Evolutionary conservation across 2,888 invertebrate genomes (phyloP).

Genomic region (Melitaea athalia): DNA sequence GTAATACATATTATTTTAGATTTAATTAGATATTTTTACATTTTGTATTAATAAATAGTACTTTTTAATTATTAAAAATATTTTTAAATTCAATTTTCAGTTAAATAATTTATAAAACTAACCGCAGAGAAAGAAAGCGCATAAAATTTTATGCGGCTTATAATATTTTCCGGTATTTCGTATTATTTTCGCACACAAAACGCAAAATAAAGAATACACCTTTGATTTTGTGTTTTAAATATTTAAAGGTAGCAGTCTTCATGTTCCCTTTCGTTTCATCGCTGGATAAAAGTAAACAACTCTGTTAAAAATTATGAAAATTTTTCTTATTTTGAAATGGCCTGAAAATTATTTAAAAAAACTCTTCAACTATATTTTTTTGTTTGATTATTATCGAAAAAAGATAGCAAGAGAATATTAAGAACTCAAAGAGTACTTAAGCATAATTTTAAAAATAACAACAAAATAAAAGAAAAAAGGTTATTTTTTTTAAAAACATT

Average conservation of each 20-base stretch:
- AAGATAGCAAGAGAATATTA: too few relatives aligned
- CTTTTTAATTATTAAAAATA: neutral
- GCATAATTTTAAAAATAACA: too few relatives aligned
- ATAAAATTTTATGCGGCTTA: neutral
- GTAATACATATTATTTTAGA: neutral
- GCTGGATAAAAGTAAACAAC: slow-evolving; percentile 16
- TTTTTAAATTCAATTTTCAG: neutral
- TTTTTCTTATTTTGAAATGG: slow-evolving; percentile 15
- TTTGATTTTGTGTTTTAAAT: slow-evolving; percentile 8
- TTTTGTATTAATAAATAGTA: neutral
- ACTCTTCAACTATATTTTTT: neutral
- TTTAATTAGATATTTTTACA: neutral
- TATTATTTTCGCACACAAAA: neutral
- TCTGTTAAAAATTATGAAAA: slow-evolving; percentile 17
- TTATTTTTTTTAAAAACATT: too few relatives aligned
- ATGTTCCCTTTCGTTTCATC: slow-evolving; percentile 8
- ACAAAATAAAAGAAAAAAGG: too few relatives aligned
- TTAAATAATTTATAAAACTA: neutral
- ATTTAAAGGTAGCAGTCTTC: slow-evolving; percentile 16
- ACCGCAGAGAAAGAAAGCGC: neutral
- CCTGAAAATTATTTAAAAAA: neutral
- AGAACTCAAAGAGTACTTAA: too few relatives aligned
- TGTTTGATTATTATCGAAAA: too few relatives aligned
- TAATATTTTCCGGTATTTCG: neutral
- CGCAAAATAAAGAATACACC: neutral